Evolutionary conservation across 2,888 invertebrate genomes (phyloP), one percentile per base, ranked within the genome.

Genomic region (Anodontia alba): DNA sequence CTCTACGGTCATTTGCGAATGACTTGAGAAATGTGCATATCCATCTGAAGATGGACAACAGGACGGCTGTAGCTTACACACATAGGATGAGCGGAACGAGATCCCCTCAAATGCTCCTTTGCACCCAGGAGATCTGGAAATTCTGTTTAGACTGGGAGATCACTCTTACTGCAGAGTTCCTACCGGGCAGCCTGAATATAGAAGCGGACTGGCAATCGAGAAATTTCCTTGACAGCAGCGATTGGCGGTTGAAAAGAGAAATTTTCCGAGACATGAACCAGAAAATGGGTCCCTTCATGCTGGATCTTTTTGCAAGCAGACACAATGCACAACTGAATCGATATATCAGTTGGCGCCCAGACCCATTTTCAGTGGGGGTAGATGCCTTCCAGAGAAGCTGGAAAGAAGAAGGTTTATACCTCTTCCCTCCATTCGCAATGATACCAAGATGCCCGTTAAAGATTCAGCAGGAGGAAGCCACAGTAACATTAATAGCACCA

Each of bases 341-440:
- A 3, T 78, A 69, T 69, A 38, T 67, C 42, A 38, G 54, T 8
- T 68, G 54, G 67, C n/a, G 23, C 43, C 57, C 67, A 1, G 51
- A 68, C 10, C 57, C 68, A 43, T 42, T 51, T n/a, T n/a, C 42
- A 10, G 12, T 42, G n/a, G 12, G 12, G 10, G 29, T 57, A 2
- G 51, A 68, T 73, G 78, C 57, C 31, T 77, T 77, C 49, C n/a
- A 23, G 12, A 17, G 20, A 8, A 0, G 15, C 1, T 76, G 76
- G 57, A 62, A 3, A 10, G 10, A 42, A 29, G 29, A 43, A 1
- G 12, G 31, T 43, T 3, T 54, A 15, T 78, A 73, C 69, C 12
- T 73, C 1, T 78, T 72, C 46, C 68, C 78, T 5, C 73, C 73
- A 51, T 72, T 73, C 54, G 72, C 20, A 31, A 66, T 78, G 43